Conservation (phyloP, 2,888 invertebrate genomes). For the Neelides folsomi region DNA sequence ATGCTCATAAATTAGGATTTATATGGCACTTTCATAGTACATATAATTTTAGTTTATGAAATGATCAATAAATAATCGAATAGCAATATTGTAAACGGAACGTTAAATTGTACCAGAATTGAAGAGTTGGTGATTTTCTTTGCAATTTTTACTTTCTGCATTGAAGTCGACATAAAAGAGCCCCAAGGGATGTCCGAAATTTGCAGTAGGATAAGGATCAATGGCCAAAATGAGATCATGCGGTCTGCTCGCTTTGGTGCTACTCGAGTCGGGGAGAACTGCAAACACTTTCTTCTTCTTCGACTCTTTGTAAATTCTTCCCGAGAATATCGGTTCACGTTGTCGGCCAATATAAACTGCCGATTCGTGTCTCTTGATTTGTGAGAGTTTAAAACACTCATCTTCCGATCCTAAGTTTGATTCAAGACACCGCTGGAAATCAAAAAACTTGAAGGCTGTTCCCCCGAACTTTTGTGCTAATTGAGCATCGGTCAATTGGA, state of each 20-base stretch:
- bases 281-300: constrained; percentile 21
- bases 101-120: constrained; percentile 34
- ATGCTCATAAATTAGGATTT: no score
- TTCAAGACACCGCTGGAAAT: constrained; percentile 21
- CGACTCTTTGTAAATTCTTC: neutral
- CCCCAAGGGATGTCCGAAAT: constrained; percentile 42
- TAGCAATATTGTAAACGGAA: no score
- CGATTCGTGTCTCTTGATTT: constrained; percentile 13
- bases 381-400: constrained; percentile 23
- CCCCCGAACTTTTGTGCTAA: constrained; percentile 16
- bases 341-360: constrained; percentile 22
- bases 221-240: constrained; percentile 40
- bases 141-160: constrained; percentile 19
- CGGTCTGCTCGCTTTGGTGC: constrained; percentile 30
- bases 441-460: constrained; percentile 23
- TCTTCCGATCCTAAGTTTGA: constrained; percentile 22
- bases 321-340: neutral
- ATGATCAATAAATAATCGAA: no score
- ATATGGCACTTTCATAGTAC: no score
- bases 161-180: constrained; percentile 40
- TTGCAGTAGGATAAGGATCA: constrained; percentile 42
- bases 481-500: neutral
- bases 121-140: constrained; percentile 20
- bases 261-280: constrained; percentile 26
- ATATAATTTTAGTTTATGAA: no score